Base-by-base conservation (phyloP, 2,888 invertebrate genomes). In the Calliopum simillimum region DNA sequence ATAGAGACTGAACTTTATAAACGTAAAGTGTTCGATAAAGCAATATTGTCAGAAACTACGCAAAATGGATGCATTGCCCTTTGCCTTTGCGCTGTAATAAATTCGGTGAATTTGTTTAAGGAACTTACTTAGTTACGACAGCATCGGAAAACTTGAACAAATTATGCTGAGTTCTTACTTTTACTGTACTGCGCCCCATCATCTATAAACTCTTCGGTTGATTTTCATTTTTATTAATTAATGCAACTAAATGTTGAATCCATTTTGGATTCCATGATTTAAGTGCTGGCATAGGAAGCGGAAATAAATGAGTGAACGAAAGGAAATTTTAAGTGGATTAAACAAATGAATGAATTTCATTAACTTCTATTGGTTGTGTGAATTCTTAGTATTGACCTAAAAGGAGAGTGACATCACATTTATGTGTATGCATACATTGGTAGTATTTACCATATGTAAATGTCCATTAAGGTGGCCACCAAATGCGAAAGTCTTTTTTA, bases 191-290 rank as follows among this genome's bases (percentile, higher is more conserved):
- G 21, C 14, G 3, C 3, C 19, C 8, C 53, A 21, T 53, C 12
- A 4, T 11, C 53, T n/a, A n/a, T n/a, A n/a, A n/a, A 21, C 13
- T 16, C 53, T 53, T 53, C 1, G 8, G 21, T 5, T 21, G 8
- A 11, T 59, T 43, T n/a, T 44, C 19, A 47, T 51, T 64, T 64
- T 51, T 21, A 53, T 43, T 64, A 64, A 53, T 64, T 64, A 64
- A 64, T 53, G 41, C 41, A 64, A 14, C 33, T 33, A 21, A 33
- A 43, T 51, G 41, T 19, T 16, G 16, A 41, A 33, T 63, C 12
- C 51, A 2, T 19, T 51, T 53, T 19, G 41, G 16, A 41, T 51
- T 63, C 12, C 51, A 2, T 19, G 63, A 63, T 33, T 63, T 63
- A 33, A 44, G 14, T 44, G 5, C n/a, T 51, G 6, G 19, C 43